phyloP scores from a whole-genome alignment of 1,140 invertebrate species.

The Zaprionus kolodkinae region DNA sequence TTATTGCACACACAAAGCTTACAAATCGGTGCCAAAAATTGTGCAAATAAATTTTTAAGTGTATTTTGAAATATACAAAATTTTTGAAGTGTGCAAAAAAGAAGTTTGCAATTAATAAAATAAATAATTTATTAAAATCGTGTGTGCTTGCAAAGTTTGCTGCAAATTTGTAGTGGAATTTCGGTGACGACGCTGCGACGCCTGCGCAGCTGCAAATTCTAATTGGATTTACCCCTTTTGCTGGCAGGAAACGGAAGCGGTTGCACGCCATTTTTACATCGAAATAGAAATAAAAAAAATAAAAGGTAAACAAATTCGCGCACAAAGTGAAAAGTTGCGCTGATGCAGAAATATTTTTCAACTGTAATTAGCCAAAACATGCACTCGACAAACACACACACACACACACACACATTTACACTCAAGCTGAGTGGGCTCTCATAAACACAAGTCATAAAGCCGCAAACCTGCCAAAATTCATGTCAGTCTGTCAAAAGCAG shows the following conservation, averaged over 20 bases:
- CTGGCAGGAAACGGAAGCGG: constrained; percentile 63
- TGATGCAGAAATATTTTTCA: constrained; percentile 39
- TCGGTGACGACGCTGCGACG: constrained; percentile 40
- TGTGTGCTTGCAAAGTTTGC: background rate
- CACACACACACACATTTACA: background rate
- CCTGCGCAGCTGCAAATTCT: constrained; percentile 73
- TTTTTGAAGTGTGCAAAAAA: constrained; percentile 22
- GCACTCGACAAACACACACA: constrained; percentile 2
- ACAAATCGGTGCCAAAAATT: constrained; percentile 47
- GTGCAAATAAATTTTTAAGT: constrained; percentile 7
- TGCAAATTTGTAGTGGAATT: constrained; percentile 6
- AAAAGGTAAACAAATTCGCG: background rate
- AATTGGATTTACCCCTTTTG: constrained; percentile 65
- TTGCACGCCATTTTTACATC: constrained; percentile 54
- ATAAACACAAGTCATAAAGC: constrained; percentile 21
- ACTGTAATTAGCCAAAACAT: constrained; percentile 41
- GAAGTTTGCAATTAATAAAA: background rate
- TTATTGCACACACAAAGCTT: background rate
- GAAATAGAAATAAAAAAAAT: background rate
- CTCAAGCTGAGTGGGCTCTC: background rate
- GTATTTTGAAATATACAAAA: constrained; percentile 19
- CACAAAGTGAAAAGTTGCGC: background rate
- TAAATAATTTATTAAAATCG: background rate
- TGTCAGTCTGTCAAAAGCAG: constrained; percentile 53
- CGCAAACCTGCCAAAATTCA: constrained; percentile 56